phyloP scores from a whole-genome alignment of 2,113 vertebrate species.

The Amia ocellicauda region DNA sequence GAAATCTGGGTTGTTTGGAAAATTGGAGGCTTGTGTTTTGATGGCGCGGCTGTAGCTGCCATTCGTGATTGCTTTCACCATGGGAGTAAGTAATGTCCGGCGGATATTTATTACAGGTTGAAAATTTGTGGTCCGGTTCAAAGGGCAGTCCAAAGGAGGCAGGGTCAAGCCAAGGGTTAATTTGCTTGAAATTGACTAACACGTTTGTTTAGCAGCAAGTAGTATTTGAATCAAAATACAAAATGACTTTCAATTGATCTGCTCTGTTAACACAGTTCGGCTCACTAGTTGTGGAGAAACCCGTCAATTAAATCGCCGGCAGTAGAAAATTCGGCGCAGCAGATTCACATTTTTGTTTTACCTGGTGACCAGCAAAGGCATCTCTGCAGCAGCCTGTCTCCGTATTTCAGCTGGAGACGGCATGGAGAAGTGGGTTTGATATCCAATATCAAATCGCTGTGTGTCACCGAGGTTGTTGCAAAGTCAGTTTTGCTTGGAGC shows the following conservation, averaged over 20 bases:
- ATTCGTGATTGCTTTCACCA: neutral
- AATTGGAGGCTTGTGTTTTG: neutral
- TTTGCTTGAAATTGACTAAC: conserved; percentile 1
- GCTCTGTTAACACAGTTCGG: neutral
- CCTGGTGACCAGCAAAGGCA: no score
- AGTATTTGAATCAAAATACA: neutral
- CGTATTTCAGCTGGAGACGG: no score
- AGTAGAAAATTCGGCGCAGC: no score
- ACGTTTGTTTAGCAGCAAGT: neutral
- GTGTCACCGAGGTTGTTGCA: no score
- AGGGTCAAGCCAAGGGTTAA: neutral
- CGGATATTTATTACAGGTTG: neutral
- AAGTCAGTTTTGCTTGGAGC: no score
- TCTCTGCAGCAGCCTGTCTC: no score
- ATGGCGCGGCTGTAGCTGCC: neutral
- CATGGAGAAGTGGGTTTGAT: no score
- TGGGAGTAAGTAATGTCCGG: neutral
- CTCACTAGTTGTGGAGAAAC: no score
- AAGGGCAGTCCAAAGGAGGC: neutral
- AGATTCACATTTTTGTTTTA: no score
- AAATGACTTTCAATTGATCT: conserved; percentile 1
- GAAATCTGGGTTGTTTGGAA: no score
- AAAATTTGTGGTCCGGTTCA: neutral
- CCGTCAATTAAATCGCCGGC: no score
- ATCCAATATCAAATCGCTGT: no score